Conservation (phyloP, 2,888 invertebrate species). For the Callosobruchus maculatus region DNA sequence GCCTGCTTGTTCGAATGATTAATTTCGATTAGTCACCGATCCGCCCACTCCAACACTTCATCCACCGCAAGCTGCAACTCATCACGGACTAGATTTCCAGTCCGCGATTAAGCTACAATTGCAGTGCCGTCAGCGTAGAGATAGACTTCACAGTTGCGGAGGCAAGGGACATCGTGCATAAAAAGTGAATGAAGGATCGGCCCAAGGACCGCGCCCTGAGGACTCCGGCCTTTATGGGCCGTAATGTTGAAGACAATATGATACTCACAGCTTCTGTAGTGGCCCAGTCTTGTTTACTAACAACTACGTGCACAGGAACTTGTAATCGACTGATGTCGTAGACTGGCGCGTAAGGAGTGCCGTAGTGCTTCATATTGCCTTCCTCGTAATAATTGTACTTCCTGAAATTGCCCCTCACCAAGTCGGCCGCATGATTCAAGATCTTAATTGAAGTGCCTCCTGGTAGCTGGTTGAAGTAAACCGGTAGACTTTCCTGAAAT, state of each 20-base stretch:
- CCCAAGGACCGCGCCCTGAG: too few species aligned
- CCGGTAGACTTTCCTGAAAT: slow-evolving; percentile 41
- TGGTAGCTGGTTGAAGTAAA: slow-evolving; percentile 43
- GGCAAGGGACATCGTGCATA: too few species aligned
- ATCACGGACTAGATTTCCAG: too few species aligned
- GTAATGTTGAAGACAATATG: background rate
- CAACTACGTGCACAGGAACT: slow-evolving; percentile 55
- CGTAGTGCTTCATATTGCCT: slow-evolving; percentile 50
- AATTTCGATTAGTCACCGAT: too few species aligned
- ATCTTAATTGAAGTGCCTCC: slow-evolving; percentile 44
- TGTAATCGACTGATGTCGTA: slow-evolving; percentile 52
- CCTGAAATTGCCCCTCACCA: slow-evolving; percentile 47
- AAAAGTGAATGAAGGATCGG: too few species aligned
- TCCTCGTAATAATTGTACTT: slow-evolving; percentile 53
- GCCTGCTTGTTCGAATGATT: too few species aligned
- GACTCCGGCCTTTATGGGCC: too few species aligned
- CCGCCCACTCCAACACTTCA: too few species aligned
- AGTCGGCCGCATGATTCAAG: slow-evolving; percentile 40
- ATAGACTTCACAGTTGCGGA: too few species aligned
- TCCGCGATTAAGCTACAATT: too few species aligned
- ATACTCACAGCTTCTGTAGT: slow-evolving; percentile 52
- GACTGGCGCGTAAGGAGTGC: slow-evolving; percentile 51
- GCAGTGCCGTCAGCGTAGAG: too few species aligned
- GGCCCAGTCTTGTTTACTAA: slow-evolving; percentile 57
- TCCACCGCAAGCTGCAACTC: too few species aligned